Conservation (phyloP, 2,888 invertebrate species). For the Elmis aenea region DNA sequence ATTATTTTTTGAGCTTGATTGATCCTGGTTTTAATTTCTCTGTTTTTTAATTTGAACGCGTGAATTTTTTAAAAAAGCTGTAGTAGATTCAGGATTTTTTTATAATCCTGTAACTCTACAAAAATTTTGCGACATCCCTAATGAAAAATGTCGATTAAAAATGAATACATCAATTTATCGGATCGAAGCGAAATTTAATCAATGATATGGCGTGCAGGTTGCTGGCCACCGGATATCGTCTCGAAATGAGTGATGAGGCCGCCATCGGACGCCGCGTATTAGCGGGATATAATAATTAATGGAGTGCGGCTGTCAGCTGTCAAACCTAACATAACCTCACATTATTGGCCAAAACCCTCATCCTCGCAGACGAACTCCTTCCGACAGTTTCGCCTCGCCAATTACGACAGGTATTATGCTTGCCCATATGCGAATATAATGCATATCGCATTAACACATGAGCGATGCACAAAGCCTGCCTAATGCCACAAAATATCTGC, state of each 20-base stretch:
- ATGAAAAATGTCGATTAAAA: conserved; percentile 18
- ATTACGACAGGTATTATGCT: conserved; percentile 9
- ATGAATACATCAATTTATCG: conserved; percentile 17
- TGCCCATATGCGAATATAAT: conserved; percentile 17
- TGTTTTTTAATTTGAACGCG: too few relatives aligned
- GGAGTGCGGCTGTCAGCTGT: conserved; percentile 32
- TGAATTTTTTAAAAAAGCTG: too few relatives aligned
- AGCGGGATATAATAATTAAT: conserved; percentile 34
- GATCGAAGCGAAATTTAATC: conserved; percentile 23
- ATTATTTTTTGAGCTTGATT: too few relatives aligned
- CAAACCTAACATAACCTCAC: conserved; percentile 28
- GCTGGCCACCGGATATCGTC: conserved; percentile 20
- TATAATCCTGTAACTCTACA: too few relatives aligned
- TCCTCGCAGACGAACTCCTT: conserved; percentile 16
- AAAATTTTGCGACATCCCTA: too few relatives aligned
- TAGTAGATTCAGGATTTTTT: too few relatives aligned
- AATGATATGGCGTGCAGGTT: conserved; percentile 18
- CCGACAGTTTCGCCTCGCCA: conserved; percentile 13
- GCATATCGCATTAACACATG: conserved; percentile 13
- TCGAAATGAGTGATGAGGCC: conserved; percentile 30
- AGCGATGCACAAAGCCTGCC: conserved; percentile 11
- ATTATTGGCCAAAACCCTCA: conserved; percentile 22
- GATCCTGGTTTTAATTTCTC: too few relatives aligned
- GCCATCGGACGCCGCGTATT: conserved; percentile 25
- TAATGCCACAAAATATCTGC: too few relatives aligned